These are phyloP conservation scores for Cryptus viduatorius DNA, from an alignment of 2,888 invertebrate genomes.

Conservation along the genomic window DNA sequence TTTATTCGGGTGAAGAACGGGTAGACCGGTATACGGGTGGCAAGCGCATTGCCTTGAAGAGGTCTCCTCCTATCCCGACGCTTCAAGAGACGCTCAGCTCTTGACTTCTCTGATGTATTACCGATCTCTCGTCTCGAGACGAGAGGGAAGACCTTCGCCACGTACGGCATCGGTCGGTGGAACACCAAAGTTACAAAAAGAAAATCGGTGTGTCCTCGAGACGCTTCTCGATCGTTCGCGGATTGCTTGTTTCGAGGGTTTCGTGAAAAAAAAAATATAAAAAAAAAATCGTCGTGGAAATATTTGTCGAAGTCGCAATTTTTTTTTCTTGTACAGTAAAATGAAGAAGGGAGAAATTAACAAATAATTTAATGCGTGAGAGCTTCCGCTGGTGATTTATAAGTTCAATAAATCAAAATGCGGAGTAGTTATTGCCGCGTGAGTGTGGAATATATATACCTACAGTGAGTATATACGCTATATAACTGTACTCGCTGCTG, in stretches of 20 bases:
- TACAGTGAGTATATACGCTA: constrained; percentile 54
- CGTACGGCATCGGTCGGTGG: constrained; percentile 45
- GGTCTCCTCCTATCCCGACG: constrained; percentile 60
- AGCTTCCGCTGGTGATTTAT: constrained; percentile 12
- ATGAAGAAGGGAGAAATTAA: constrained; percentile 7
- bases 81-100: constrained; percentile 24
- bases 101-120: constrained; percentile 60
- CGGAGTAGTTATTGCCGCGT: constrained; percentile 2
- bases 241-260: constrained; percentile 47
- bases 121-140: constrained; percentile 60
- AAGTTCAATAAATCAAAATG: constrained; percentile 15
- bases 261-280: constrained; percentile 7
- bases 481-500: constrained; percentile 67
- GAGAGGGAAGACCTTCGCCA: constrained; percentile 65
- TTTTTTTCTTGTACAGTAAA: neutral
- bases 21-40: constrained; percentile 58
- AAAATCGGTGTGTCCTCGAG: constrained; percentile 69
- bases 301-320: constrained; percentile 49
- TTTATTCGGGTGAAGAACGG: constrained; percentile 42
- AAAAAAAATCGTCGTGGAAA: neutral
- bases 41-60: constrained; percentile 74
- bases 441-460: constrained; percentile 30
- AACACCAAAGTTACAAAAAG: constrained; percentile 41
- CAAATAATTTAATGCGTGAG: constrained; percentile 12
- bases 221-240: constrained; percentile 64